Evolutionary conservation across 2,888 invertebrate species (phyloP), one percentile per base, ranked within the genome.

Genomic region (Tetanocera ferruginea): DNA sequence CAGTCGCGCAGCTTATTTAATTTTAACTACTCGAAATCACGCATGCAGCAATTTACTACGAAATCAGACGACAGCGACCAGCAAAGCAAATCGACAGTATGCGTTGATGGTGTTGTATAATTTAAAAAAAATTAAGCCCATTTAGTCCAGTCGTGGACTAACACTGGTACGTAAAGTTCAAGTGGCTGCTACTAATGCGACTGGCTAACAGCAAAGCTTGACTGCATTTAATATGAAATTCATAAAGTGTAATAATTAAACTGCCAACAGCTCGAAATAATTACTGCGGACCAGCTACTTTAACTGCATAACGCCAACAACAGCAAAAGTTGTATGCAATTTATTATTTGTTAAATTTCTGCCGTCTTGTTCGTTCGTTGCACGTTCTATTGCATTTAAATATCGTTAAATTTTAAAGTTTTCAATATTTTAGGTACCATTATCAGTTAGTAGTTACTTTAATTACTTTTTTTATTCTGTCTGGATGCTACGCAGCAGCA

Each of bases 401-500:
- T 31, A 34, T 34, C 34, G n/a, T 34, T 34, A n/a, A 67, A 64
- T 64, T 14, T 34, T 31, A 31, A 31, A n/a, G n/a, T 64, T 67
- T 23, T 37, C 23, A 17, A 51, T 69, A 11, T 51, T 49, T 51
- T 31, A n/a, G 55, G 37, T 64, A 23, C 55, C 76, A 37, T 57
- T 31, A 51, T 51, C 49, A 67, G 76, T 60, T n/a, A 55, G 62
- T 37, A 70, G 62, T 57, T 23, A 57, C 71, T 78, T 77, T 66
- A 77, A 71, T 37, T 37, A 77, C 14, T 66, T 28, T 66, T n/a
- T n/a, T 49, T 6, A 5, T 49, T 77, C 66, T 57, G 62, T 69
- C 78, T 78, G 78, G 67, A 73, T 37, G 72, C 57, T 57, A 76
- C 60, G 51, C 67, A 57, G 66, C 66, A 66, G 76, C 66, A 51